A percentile compares a stretch with the other conserved stretches of the same genome.
These are phyloP conservation scores for Oncorhynchus mykiss DNA, from an alignment of 2,113 vertebrate genomes.

Conservation along the genomic window DNA sequence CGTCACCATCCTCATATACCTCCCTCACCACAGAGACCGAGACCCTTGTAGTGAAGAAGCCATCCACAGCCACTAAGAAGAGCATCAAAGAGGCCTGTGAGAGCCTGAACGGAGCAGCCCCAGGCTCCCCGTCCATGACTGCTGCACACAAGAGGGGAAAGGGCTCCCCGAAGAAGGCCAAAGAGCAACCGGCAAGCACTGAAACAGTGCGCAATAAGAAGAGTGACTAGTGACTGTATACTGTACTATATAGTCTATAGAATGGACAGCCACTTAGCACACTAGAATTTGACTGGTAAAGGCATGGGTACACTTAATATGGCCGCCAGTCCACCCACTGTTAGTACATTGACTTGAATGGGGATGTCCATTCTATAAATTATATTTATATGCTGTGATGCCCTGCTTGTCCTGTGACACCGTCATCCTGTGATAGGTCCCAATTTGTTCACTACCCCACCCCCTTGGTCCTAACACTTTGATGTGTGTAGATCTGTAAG, in stretches of 20 bases:
- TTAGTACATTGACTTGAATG: too few species aligned
- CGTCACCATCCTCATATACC: slow-evolving; percentile 54
- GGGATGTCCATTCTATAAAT: background rate
- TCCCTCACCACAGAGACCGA: slow-evolving; percentile 60
- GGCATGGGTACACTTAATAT: too few species aligned
- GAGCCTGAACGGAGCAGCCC: slow-evolving; percentile 8
- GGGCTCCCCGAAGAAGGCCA: slow-evolving; percentile 25
- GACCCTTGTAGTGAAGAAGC: slow-evolving; percentile 34
- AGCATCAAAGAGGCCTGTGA: slow-evolving; percentile 6
- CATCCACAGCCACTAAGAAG: background rate
- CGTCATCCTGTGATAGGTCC: too few species aligned
- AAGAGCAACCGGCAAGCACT: slow-evolving; percentile 30
- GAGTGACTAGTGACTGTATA: slow-evolving; percentile 24
- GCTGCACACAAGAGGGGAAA: background rate
- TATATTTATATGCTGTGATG: background rate
- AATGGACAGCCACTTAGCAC: background rate
- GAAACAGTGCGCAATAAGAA: slow-evolving; percentile 49
- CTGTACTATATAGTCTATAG: background rate
- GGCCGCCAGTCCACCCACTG: too few species aligned
- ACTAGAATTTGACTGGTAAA: too few species aligned
- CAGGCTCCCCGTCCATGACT: background rate
- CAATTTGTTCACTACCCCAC: too few species aligned
- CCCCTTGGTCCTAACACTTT: too few species aligned
- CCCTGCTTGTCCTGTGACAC: too few species aligned
- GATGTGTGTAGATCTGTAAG: too few species aligned